Evolutionary conservation across 2,113 vertebrate genomes (phyloP).

Genomic region (Rhynchopsitta pachyrhyncha): DNA sequence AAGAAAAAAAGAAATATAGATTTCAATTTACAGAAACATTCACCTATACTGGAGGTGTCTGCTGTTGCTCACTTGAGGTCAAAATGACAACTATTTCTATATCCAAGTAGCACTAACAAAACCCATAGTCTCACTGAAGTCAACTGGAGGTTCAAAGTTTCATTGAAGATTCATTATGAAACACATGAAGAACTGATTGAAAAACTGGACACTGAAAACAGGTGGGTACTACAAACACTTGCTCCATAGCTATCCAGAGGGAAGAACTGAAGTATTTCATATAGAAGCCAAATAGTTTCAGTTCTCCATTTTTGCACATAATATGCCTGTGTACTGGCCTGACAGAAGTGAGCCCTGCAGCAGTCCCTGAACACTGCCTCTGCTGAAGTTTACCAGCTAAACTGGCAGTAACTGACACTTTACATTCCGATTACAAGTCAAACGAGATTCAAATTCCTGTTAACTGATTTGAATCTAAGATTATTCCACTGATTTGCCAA

Average conservation of each 20-base stretch:
- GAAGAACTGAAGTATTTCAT: accelerated
- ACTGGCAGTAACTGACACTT: background rate
- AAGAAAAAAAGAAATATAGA: background rate
- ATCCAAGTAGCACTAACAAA: background rate
- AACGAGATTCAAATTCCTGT: background rate
- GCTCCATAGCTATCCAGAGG: background rate
- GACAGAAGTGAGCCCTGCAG: background rate
- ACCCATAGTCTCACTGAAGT: background rate
- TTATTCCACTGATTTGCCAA: background rate
- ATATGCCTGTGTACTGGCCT: background rate
- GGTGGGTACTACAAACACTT: background rate
- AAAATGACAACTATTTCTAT: background rate
- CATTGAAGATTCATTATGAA: background rate
- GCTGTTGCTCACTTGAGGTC: background rate
- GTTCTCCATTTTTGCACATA: background rate
- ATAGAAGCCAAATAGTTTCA: background rate
- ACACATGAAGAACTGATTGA: background rate
- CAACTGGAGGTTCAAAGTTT: background rate
- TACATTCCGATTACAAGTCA: background rate
- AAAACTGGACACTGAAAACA: background rate
- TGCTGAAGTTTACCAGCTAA: background rate
- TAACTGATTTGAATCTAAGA: background rate
- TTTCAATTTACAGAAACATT: background rate
- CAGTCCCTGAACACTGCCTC: background rate
- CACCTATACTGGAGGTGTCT: background rate